These are phyloP conservation scores for Crotalus viridis DNA, from an alignment of 2,113 vertebrate genomes.

Conservation along the genomic window DNA sequence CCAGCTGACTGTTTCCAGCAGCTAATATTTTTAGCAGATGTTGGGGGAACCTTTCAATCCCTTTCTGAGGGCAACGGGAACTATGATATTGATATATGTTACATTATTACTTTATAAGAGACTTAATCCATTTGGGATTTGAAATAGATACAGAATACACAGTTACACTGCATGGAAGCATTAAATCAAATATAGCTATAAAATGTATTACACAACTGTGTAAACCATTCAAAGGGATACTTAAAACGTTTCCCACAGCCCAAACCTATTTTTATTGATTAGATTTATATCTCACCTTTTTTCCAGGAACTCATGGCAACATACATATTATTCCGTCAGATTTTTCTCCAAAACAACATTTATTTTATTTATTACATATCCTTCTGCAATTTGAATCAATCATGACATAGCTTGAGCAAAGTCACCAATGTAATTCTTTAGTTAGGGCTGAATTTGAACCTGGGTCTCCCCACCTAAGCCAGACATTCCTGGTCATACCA, in stretches of 20 bases:
- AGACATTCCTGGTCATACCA: not conserved
- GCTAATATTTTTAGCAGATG: slow-evolving; percentile 49
- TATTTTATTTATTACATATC: not conserved
- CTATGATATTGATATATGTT: slow-evolving; percentile 19
- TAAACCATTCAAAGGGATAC: not conserved
- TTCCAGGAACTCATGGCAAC: not conserved
- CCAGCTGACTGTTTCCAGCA: slow-evolving; percentile 19
- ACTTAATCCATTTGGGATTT: not conserved
- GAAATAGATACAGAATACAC: slow-evolving; percentile 22
- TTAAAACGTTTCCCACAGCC: not conserved
- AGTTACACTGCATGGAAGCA: slow-evolving; percentile 26
- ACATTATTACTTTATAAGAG: slow-evolving; percentile 30
- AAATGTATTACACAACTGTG: not conserved
- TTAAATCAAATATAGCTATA: not conserved
- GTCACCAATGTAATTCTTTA: not conserved
- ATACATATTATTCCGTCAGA: not conserved
- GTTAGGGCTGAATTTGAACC: not conserved
- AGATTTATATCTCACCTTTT: not conserved
- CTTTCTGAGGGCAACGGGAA: slow-evolving; percentile 10
- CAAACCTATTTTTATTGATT: not conserved
- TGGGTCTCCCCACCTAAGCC: not conserved
- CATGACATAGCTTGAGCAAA: not conserved
- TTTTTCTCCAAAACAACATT: not conserved
- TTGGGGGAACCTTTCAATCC: slow-evolving; percentile 29
- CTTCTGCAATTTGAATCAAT: not conserved